These are phyloP conservation scores for Limenitis camilla DNA, from an alignment of 2,888 invertebrate species.

Conservation along the genomic window DNA sequence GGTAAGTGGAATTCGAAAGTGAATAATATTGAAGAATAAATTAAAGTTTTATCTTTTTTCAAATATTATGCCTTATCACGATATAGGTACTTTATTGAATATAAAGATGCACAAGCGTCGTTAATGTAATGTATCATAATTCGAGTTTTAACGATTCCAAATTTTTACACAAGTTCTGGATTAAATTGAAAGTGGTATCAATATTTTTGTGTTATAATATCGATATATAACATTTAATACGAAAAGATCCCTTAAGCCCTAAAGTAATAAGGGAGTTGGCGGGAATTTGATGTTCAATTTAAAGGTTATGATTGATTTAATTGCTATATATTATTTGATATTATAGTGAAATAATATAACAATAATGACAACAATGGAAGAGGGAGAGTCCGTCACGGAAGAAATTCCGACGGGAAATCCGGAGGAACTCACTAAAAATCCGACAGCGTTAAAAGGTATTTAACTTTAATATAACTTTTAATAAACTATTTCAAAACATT, in stretches of 20 bases:
- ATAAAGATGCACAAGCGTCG: constrained; percentile 34
- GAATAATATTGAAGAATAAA: constrained; percentile 10
- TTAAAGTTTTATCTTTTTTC: constrained; percentile 20
- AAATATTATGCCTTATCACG: constrained; percentile 23
- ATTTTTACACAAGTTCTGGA: neutral
- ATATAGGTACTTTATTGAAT: constrained; percentile 3
- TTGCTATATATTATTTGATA: neutral
- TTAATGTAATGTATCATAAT: constrained; percentile 25
- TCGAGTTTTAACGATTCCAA: neutral
- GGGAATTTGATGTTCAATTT: constrained; percentile 34
- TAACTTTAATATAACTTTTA: neutral
- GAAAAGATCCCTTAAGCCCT: too few relatives aligned
- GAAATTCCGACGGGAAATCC: constrained; percentile 69
- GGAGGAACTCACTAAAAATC: constrained; percentile 77
- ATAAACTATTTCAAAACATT: neutral
- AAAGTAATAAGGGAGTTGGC: constrained; percentile 34
- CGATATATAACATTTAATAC: too few relatives aligned
- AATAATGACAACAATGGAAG: constrained; percentile 59
- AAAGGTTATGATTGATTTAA: constrained; percentile 23
- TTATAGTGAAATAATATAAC: neutral
- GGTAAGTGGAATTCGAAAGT: constrained; percentile 58
- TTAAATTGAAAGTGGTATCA: neutral
- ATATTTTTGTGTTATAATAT: neutral
- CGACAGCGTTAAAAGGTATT: constrained; percentile 76
- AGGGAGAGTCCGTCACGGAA: constrained; percentile 48